phyloP scores from a whole-genome alignment of 2,888 invertebrate species.

The Epiblema foenella region DNA sequence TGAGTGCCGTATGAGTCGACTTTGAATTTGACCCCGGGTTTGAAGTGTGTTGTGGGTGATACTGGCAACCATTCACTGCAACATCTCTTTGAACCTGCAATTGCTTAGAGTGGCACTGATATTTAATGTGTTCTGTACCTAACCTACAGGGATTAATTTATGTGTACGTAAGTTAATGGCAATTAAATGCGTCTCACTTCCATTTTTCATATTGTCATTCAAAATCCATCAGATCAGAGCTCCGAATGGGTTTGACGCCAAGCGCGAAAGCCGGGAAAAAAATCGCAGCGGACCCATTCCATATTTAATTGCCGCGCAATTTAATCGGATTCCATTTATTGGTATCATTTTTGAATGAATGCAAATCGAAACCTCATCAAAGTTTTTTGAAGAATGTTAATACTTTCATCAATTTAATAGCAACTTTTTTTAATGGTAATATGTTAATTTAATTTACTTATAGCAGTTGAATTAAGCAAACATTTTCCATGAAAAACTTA shows the following conservation, averaged over 20 bases:
- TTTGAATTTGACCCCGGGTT: too few relatives aligned
- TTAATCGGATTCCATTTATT: slow-evolving; percentile 16
- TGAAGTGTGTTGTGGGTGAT: too few relatives aligned
- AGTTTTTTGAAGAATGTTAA: not conserved
- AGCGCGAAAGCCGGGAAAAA: slow-evolving; percentile 7
- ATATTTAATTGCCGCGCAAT: slow-evolving; percentile 35
- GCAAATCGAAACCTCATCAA: not conserved
- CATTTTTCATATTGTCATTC: slow-evolving; percentile 4
- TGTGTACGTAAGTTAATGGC: not conserved
- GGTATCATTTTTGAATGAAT: slow-evolving; percentile 11
- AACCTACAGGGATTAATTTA: too few relatives aligned
- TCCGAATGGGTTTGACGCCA: slow-evolving; percentile 14
- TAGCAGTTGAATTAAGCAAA: too few relatives aligned
- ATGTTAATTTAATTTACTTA: too few relatives aligned
- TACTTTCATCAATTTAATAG: not conserved
- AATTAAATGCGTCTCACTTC: not conserved
- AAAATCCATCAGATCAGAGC: slow-evolving; percentile 14
- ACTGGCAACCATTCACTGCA: too few relatives aligned
- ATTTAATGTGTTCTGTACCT: not conserved
- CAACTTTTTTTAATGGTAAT: not conserved
- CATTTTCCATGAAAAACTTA: too few relatives aligned
- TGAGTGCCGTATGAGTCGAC: too few relatives aligned
- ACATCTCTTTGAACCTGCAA: too few relatives aligned
- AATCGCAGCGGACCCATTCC: slow-evolving; percentile 10
- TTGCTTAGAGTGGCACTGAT: too few relatives aligned